Conservation (phyloP, 2,797 vertebrate species). For the Chelonia mydas region DNA sequence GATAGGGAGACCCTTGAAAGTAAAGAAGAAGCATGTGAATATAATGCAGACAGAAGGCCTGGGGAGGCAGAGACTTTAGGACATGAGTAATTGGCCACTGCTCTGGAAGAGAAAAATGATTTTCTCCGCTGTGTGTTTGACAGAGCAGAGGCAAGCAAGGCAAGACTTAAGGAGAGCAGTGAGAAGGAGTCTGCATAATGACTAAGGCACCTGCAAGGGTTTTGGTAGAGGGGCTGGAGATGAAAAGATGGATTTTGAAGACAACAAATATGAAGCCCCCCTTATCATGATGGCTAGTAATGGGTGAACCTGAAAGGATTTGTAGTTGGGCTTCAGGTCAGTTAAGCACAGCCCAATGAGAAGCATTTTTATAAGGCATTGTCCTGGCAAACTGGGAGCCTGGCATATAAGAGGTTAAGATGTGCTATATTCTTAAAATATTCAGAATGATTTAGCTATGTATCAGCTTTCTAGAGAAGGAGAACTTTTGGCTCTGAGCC, state of each 20-base stretch:
- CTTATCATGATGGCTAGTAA: no score
- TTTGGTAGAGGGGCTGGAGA: not conserved
- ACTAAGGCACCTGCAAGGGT: not conserved
- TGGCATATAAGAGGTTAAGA: not conserved
- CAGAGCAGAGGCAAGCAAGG: not conserved
- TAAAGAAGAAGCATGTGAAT: not conserved
- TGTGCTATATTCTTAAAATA: not conserved
- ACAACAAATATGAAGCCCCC: not conserved
- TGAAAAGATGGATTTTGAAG: not conserved
- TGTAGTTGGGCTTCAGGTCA: not conserved
- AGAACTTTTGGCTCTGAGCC: not conserved
- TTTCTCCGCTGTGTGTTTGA: not conserved
- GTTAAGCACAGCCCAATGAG: not conserved
- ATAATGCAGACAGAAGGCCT: not conserved
- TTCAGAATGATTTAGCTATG: not conserved
- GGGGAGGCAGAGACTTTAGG: not conserved
- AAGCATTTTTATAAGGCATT: not conserved
- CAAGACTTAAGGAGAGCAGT: not conserved
- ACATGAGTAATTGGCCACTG: not conserved
- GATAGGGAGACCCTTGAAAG: not conserved
- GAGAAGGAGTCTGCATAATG: not conserved
- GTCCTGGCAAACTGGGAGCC: fast-evolving
- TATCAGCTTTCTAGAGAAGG: conserved; percentile 2
- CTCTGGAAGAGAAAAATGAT: not conserved
- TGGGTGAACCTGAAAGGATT: not conserved